These are phyloP conservation scores for Sebastes steindachneri DNA, from an alignment of 2,797 vertebrate species.

Conservation along the genomic window DNA sequence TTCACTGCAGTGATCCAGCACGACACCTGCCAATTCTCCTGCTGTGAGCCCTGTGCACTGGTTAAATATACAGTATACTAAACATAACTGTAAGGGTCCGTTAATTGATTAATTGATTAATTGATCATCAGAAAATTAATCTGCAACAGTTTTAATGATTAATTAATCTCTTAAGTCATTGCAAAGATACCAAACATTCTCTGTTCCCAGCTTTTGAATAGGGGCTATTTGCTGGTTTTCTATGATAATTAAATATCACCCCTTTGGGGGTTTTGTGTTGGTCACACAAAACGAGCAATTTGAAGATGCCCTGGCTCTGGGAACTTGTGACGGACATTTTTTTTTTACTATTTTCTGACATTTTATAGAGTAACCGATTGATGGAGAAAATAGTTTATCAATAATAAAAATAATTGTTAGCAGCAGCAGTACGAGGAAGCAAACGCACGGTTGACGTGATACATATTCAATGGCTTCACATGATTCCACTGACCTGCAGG, in stretches of 20 bases:
- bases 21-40: conserved; percentile 28
- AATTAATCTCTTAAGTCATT: neutral
- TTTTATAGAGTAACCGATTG: too few species aligned
- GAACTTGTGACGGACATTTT: too few species aligned
- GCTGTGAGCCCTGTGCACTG: conserved; percentile 6
- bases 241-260: neutral
- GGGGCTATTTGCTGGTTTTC: neutral
- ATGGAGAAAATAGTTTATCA: too few species aligned
- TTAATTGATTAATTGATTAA: neutral
- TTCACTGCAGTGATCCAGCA: conserved; percentile 6
- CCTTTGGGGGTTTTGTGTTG: neutral
- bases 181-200: neutral
- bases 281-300: neutral
- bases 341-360: too few species aligned
- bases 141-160: neutral
- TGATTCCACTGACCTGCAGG: too few species aligned
- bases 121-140: neutral
- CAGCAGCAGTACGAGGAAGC: too few species aligned
- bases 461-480: neutral
- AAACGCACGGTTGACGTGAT: neutral
- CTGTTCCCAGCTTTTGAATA: neutral
- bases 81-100: neutral
- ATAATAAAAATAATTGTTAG: too few species aligned
- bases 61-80: neutral
- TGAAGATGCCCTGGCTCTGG: neutral